phyloP scores from a whole-genome alignment of 2,888 invertebrate species.

The Volucella bombylans region DNA sequence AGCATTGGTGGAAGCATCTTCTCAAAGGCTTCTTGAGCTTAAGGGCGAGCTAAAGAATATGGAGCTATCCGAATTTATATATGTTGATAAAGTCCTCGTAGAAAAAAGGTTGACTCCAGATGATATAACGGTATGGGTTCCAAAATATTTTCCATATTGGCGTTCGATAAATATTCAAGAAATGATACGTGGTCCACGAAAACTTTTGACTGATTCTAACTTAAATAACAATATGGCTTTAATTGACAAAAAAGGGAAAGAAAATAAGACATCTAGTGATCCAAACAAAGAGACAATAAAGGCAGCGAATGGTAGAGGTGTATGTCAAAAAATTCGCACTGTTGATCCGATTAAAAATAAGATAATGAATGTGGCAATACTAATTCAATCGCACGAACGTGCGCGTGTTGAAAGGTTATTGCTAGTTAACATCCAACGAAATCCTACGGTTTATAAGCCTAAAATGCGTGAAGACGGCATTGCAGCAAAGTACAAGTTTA shows the following conservation, averaged over 20 bases:
- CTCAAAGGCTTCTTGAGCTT: conserved; percentile 83
- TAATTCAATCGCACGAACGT: conserved; percentile 83
- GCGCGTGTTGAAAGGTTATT: conserved; percentile 79
- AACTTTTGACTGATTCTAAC: conserved; percentile 67
- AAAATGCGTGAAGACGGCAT: conserved; percentile 25
- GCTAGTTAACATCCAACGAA: conserved; percentile 61
- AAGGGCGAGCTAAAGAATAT: conserved; percentile 84
- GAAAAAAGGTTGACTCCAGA: conserved; percentile 86
- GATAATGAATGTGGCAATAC: conserved; percentile 77
- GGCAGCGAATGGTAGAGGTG: conserved; percentile 5
- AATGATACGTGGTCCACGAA: conserved; percentile 76
- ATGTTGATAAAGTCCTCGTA: conserved; percentile 86
- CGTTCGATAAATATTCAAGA: conserved; percentile 79
- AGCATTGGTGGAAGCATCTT: conserved; percentile 77
- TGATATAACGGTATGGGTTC: conserved; percentile 84
- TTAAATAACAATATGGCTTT: too few relatives aligned
- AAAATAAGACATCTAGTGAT: background rate
- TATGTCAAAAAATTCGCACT: conserved; percentile 38
- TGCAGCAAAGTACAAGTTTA: conserved; percentile 77
- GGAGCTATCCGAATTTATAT: conserved; percentile 85
- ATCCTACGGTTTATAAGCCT: conserved; percentile 71
- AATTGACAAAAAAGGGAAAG: background rate
- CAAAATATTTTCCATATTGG: conserved; percentile 84
- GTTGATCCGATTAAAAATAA: conserved; percentile 70
- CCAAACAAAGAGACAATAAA: background rate